phyloP scores from a whole-genome alignment of 2,797 vertebrate genomes.

The Notolepis coatsorum region DNA sequence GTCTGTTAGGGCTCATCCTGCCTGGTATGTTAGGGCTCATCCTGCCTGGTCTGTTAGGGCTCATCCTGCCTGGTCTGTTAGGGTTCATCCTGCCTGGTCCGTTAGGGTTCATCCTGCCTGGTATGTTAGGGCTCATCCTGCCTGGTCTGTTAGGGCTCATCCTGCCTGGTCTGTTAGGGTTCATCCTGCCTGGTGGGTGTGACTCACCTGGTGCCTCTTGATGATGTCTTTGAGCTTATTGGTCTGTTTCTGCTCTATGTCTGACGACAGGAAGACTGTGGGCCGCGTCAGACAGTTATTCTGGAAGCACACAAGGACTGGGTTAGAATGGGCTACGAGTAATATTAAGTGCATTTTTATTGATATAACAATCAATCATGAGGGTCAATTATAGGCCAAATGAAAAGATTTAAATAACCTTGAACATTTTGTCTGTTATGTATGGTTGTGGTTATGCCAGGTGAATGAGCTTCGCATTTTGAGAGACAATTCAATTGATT shows the following conservation, averaged over 20 bases:
- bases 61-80: background rate
- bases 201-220: slow-evolving; percentile 94
- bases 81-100: background rate
- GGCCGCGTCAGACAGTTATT: slow-evolving; percentile 96
- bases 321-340: background rate
- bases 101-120: background rate
- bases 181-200: background rate
- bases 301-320: slow-evolving; percentile 64
- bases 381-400: too few species aligned
- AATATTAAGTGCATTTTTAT: too few species aligned
- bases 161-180: background rate
- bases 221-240: slow-evolving; percentile 97
- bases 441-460: too few species aligned
- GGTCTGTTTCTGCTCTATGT: slow-evolving; percentile 93
- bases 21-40: too few species aligned
- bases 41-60: background rate
- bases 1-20: too few species aligned
- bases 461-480: too few species aligned
- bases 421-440: too few species aligned
- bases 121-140: too few species aligned
- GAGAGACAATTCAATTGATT: too few species aligned
- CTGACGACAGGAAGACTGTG: slow-evolving; percentile 92
- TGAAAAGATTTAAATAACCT: too few species aligned
- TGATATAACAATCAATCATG: too few species aligned
- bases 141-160: background rate